Evolutionary conservation across 2,888 invertebrate species (phyloP), one percentile per base, ranked within the genome.

Genomic region (Nomada lathburiana): DNA sequence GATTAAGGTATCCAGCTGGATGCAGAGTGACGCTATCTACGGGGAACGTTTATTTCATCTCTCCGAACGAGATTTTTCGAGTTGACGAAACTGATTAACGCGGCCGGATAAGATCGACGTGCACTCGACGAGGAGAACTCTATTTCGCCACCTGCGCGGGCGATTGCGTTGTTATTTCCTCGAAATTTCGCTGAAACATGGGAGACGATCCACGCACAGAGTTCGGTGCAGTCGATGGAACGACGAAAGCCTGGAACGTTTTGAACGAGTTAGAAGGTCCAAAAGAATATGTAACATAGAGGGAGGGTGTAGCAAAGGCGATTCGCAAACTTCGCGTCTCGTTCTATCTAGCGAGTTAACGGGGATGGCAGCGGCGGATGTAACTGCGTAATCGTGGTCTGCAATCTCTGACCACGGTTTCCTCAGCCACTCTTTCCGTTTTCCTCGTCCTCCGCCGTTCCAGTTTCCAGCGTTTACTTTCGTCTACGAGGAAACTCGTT

Each of bases 271-370:
- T 20, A 36, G 47, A 29, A 50, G 55, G 55, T 62, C 50, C 20
- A 0, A 26, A 81, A 65, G 72, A 73, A 72, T 59, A 76, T 72
- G 76, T 64, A 69, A 76, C 74, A 76, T 13, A 55, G 72, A 44
- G 36, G 23, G 44, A 9, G 18, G 53, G 47, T 29, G 62, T 63
- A 64, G 67, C 36, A 63, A 64, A 83, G 72, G 86, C 88, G 86
- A 87, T 87, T 88, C 88, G 86, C 87, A 86, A 88, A 79, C 63
- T 79, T 88, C 73, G 70, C 82, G 62, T 84, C 82, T 84, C 75
- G 13, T 73, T 82, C 65, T 63, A 60, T 57, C 65, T 73, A 23
- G 59, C 47, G 5, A 50, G 20, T 13, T 71, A 74, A 74, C 80
- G 18, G 53, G 60, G 73, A 69, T 55, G 29, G 73, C 2, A 55